Conservation (phyloP, 2,797 vertebrate genomes). For the Betta splendens region DNA sequence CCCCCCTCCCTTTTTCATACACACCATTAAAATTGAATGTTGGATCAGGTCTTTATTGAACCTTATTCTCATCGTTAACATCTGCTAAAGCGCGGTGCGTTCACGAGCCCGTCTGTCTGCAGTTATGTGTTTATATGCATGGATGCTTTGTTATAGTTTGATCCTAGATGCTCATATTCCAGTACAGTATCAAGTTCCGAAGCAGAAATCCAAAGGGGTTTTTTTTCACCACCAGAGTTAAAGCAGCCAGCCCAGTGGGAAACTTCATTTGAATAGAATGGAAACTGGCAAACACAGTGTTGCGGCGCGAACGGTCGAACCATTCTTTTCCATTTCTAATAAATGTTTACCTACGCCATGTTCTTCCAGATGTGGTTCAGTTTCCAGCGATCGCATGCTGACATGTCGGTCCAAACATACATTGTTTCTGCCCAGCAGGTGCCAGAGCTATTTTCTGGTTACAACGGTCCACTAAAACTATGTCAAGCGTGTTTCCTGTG, state of each 20-base stretch:
- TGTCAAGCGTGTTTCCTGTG: constrained; percentile 57
- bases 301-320: constrained; percentile 52
- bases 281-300: constrained; percentile 58
- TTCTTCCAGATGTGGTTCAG: constrained; percentile 46
- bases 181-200: constrained; percentile 61
- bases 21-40: constrained; percentile 43
- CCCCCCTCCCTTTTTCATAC: constrained; percentile 25
- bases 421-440: constrained; percentile 69
- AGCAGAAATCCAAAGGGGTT: constrained; percentile 68
- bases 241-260: constrained; percentile 62
- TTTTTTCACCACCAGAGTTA: constrained; percentile 59
- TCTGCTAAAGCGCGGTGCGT: constrained; percentile 23
- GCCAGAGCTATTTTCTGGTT: constrained; percentile 62
- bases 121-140: constrained; percentile 36
- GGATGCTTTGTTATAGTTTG: constrained; percentile 53
- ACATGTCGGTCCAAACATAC: constrained; percentile 55
- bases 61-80: constrained; percentile 29
- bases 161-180: constrained; percentile 55
- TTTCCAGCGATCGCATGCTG: constrained; percentile 44
- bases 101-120: constrained; percentile 11
- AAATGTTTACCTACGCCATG: constrained; percentile 54
- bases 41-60: constrained; percentile 37
- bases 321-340: constrained; percentile 33
- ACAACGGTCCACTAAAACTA: constrained; percentile 42
- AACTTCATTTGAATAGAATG: constrained; percentile 65